A percentile compares a stretch with the other conserved stretches of the same genome.
Evolutionary conservation across 2,888 invertebrate species (phyloP).

Genomic region (Zelleria hepariella): DNA sequence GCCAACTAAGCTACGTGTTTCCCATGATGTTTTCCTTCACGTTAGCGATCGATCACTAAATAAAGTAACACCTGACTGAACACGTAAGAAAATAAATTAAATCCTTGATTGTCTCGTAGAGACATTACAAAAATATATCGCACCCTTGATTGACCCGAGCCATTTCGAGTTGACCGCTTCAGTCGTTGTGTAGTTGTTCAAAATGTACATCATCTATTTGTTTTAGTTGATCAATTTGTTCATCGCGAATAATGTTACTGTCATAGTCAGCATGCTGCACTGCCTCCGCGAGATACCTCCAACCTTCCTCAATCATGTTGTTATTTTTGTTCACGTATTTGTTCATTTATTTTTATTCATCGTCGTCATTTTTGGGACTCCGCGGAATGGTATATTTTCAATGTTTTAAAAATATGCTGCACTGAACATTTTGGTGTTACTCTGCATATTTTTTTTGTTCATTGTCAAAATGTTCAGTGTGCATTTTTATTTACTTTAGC

Average conservation of each 20-base stretch:
- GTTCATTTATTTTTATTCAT: constrained; percentile 36
- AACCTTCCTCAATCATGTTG: constrained; percentile 58
- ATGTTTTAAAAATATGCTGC: constrained; percentile 23
- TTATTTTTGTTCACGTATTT: constrained; percentile 31
- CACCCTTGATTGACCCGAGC: constrained; percentile 47
- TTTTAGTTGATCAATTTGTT: constrained; percentile 40
- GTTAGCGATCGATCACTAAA: too few relatives aligned
- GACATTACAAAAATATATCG: too few relatives aligned
- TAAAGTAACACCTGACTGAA: too few relatives aligned
- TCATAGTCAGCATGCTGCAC: constrained; percentile 54
- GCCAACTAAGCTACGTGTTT: too few relatives aligned
- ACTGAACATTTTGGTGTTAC: constrained; percentile 41
- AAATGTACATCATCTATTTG: constrained; percentile 45
- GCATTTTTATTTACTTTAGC: constrained; percentile 24
- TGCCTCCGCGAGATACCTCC: constrained; percentile 71
- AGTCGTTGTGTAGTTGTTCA: constrained; percentile 55
- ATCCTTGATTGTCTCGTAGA: too few relatives aligned
- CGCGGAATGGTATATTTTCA: background rate
- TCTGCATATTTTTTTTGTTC: constrained; percentile 5
- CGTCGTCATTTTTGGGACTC: constrained; percentile 31
- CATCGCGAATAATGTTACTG: background rate
- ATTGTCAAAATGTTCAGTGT: constrained; percentile 24
- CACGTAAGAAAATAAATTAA: too few relatives aligned
- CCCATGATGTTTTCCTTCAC: too few relatives aligned
- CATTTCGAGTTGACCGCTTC: constrained; percentile 50